Base-by-base conservation (phyloP, 2,797 vertebrate genomes). In the Cercopithecus diana region DNA sequence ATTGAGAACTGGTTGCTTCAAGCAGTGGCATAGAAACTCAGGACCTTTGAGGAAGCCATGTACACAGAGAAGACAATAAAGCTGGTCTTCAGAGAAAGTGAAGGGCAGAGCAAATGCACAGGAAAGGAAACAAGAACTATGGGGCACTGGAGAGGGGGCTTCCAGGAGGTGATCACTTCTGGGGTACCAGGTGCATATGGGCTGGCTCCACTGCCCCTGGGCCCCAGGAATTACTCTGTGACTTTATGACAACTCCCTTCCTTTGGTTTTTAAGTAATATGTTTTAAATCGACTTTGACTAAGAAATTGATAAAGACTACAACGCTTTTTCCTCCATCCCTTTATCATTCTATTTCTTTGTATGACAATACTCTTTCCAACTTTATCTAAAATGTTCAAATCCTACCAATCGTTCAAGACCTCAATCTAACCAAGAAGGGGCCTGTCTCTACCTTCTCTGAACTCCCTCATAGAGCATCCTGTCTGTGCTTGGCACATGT, bases 351-450 rank as follows among this genome's bases (percentile, higher is more conserved):
- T 48, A 48, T 67, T 90, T 79, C 50, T 86, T 88, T 45, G n/a
- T 92, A 28, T 61, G 55, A 91, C 91, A 94, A 80, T 39, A 36
- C 58, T 91, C 83, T 91, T 93, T 75, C 30, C 58, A 43, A 52
- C 17, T 88, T 82, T 26, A 52, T 77, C 79, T 79, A 11, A 80
- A 91, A 91, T 12, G 4, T 76, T 86, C 50, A 77, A 75, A 55
- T 88, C 39, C 87, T 80, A 58, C 3, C 50, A 41, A 80, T 26
- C 43, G 57, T 87, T 88, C 57, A 64, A 76, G 41, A 64, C 4
- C 41, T 26, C 77, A 85, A 39, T 58, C 75, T 82, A 64, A 43
- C 20, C 70, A 64, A 45, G 5, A 73, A 43, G 19, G 28, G 50
- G 10, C 2, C 75, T 15, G 2, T 55, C 90, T 58, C 73, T 57